Evolutionary conservation across 2,797 vertebrate species (phyloP).

Genomic region (Sebastes paucispinis): DNA sequence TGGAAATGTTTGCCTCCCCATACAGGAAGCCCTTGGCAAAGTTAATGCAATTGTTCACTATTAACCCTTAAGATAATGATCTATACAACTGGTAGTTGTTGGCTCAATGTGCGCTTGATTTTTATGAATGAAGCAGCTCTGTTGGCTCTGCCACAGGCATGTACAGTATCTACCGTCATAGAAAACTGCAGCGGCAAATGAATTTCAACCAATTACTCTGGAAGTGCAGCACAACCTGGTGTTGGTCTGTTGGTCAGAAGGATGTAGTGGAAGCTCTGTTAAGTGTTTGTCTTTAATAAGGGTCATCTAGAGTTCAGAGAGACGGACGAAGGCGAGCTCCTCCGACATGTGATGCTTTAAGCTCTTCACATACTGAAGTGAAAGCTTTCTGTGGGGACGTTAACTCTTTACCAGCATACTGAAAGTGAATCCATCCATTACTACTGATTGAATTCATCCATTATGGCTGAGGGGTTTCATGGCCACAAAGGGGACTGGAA

Average conservation of each 20-base stretch:
- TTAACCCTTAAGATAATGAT: neutral
- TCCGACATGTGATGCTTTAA: neutral
- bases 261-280: neutral
- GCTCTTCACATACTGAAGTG: conserved; percentile 5
- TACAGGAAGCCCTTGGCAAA: neutral
- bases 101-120: neutral
- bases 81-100: neutral
- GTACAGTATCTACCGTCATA: neutral
- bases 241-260: neutral
- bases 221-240: neutral
- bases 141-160: neutral
- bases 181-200: neutral
- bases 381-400: conserved; percentile 34
- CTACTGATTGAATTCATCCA: conserved; percentile 38
- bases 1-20: neutral
- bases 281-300: conserved; percentile 3
- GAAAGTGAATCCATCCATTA: conserved; percentile 18
- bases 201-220: neutral
- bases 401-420: conserved; percentile 12
- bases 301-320: conserved; percentile 30
- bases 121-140: neutral
- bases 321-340: neutral
- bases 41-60: neutral
- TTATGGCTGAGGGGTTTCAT: conserved; percentile 13
- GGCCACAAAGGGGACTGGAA: neutral